These are phyloP conservation scores for Leptocoma aspasia DNA, from an alignment of 2,113 vertebrate species.

Conservation along the genomic window DNA sequence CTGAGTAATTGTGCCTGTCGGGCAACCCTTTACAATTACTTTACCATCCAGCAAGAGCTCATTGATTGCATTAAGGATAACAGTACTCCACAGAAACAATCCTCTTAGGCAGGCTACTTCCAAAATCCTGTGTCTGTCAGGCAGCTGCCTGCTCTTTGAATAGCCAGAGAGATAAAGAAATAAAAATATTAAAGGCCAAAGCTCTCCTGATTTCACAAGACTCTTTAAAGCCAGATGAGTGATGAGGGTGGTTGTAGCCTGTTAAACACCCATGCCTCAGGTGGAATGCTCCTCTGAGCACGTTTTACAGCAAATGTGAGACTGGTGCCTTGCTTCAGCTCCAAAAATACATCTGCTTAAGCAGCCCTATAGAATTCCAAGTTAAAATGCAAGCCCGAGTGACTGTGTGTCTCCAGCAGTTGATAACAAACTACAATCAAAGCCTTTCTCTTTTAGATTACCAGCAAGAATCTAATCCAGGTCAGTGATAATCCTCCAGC, in stretches of 20 bases:
- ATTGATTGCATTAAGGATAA: conserved; percentile 47
- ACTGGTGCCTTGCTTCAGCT: not conserved
- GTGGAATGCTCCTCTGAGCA: conserved; percentile 27
- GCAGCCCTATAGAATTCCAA: conserved; percentile 15
- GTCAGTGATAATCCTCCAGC: conserved; percentile 29
- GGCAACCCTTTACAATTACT: conserved; percentile 53
- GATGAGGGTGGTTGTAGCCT: not conserved
- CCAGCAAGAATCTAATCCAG: conserved; percentile 37
- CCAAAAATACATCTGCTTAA: not conserved
- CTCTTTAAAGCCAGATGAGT: not conserved
- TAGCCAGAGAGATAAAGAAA: conserved; percentile 35
- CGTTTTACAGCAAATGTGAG: not conserved
- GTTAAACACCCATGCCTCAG: conserved; percentile 28
- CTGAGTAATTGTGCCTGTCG: conserved; percentile 58
- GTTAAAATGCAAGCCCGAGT: conserved; percentile 51
- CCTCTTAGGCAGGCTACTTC: conserved; percentile 6
- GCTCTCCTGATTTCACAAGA: conserved; percentile 16
- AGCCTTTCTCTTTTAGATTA: conserved; percentile 42
- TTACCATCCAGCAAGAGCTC: conserved; percentile 22
- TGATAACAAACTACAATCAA: conserved; percentile 50
- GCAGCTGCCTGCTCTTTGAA: not conserved
- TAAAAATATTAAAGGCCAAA: conserved; percentile 45
- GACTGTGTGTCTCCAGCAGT: not conserved
- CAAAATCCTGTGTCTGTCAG: not conserved
- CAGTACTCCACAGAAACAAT: conserved; percentile 21